Evolutionary conservation across 2,113 vertebrate species (phyloP).

Genomic region (Trinectes maculatus): DNA sequence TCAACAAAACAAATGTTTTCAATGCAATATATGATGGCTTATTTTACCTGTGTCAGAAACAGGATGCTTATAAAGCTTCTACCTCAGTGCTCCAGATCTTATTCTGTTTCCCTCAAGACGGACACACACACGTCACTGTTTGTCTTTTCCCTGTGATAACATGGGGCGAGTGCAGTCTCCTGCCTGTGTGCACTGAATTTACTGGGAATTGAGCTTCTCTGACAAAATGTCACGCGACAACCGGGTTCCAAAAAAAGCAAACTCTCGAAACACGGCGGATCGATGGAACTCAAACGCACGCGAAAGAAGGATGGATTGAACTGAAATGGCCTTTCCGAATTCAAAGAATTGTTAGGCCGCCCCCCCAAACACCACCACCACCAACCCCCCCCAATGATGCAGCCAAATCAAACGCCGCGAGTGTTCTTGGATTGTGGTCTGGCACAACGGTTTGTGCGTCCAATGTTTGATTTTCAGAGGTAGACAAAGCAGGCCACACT

Average conservation of each 20-base stretch:
- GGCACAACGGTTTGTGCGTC: conserved; percentile 54
- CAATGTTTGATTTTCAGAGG: conserved; percentile 63
- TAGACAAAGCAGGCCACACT: conserved; percentile 48
- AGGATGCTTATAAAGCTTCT: not conserved
- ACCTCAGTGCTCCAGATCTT: not conserved
- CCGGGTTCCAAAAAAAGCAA: conserved; percentile 27
- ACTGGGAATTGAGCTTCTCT: conserved; percentile 32
- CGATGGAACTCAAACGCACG: conserved; percentile 39
- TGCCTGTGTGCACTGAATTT: not conserved
- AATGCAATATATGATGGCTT: not conserved
- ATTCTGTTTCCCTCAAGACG: not conserved
- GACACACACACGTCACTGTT: not conserved
- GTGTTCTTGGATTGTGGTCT: conserved; percentile 40
- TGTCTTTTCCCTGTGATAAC: not conserved
- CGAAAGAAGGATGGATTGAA: conserved; percentile 28
- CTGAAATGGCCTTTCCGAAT: conserved; percentile 35
- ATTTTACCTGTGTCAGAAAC: not conserved
- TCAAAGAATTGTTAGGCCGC: conserved; percentile 33
- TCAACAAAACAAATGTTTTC: not conserved
- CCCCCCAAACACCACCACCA: no score
- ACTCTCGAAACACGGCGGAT: conserved; percentile 40
- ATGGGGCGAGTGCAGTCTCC: not conserved
- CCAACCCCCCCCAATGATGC: conserved; percentile 23
- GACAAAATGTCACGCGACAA: conserved; percentile 44
- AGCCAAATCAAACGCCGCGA: conserved; percentile 50